These are phyloP conservation scores for Matsumurasca onukii DNA, from an alignment of 1,140 invertebrate species.

Conservation along the genomic window DNA sequence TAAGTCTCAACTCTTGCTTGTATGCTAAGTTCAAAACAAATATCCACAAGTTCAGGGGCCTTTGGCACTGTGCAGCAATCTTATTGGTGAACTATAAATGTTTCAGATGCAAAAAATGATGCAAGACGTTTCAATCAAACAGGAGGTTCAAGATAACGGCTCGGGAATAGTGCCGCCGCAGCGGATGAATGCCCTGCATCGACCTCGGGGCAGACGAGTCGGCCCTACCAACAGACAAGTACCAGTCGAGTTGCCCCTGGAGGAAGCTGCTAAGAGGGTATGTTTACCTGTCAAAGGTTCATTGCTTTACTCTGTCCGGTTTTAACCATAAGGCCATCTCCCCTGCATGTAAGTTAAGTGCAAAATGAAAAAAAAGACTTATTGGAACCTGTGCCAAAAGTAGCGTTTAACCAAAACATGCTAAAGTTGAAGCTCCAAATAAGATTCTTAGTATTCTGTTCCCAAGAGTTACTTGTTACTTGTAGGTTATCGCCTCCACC, in stretches of 20 bases:
- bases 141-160: not conserved
- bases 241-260: slow-evolving; percentile 32
- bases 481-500: too few species aligned
- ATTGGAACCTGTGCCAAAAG: not conserved
- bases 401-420: not conserved
- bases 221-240: not conserved
- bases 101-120: not conserved
- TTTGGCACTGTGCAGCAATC: not conserved
- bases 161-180: slow-evolving; percentile 2
- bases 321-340: not conserved
- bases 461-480: too few species aligned
- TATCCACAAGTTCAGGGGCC: not conserved
- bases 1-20: too few species aligned
- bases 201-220: not conserved
- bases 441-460: not conserved
- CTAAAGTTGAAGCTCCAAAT: not conserved
- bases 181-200: slow-evolving; percentile 6
- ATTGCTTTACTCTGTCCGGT: slow-evolving; percentile 1
- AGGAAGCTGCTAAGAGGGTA: slow-evolving; percentile 37
- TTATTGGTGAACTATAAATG: not conserved
- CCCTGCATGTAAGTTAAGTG: not conserved
- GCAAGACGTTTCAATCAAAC: not conserved
- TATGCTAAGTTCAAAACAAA: not conserved
- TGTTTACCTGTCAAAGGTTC: slow-evolving; percentile 16
- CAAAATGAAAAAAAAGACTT: not conserved